Evolutionary conservation across 2,888 invertebrate genomes (phyloP).

Genomic region (Smittia sp.): DNA sequence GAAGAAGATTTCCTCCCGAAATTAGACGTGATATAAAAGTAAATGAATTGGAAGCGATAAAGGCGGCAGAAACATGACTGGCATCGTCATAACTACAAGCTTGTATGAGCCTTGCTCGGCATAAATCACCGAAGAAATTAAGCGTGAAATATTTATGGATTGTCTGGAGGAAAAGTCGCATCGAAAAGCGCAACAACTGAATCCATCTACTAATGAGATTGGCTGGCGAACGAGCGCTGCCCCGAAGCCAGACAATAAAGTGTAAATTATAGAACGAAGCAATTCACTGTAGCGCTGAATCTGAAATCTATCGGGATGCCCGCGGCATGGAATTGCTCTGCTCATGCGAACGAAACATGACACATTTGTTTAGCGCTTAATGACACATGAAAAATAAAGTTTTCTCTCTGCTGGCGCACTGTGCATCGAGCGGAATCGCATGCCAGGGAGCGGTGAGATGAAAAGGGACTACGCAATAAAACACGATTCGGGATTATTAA

Average conservation of each 20-base stretch:
- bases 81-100: not conserved
- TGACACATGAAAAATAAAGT: conserved; percentile 38
- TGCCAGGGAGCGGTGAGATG: not conserved
- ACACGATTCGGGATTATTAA: conserved; percentile 18
- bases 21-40: conserved; percentile 36
- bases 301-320: not conserved
- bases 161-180: not conserved
- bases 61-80: conserved; percentile 35
- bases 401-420: not conserved
- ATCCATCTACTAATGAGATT: conserved; percentile 34
- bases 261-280: conserved; percentile 36
- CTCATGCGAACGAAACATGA: conserved; percentile 20
- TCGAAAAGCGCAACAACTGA: conserved; percentile 40
- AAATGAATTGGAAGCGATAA: conserved; percentile 41
- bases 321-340: not conserved
- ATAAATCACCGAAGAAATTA: conserved; percentile 40
- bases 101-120: conserved; percentile 15
- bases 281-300: not conserved
- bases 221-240: not conserved
- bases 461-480: not conserved
- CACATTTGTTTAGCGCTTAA: conserved; percentile 36
- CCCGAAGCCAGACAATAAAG: conserved; percentile 36
- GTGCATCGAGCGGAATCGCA: conserved; percentile 14
- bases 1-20: conserved; percentile 18
- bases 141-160: conserved; percentile 38